Base-by-base conservation (phyloP, 2,888 invertebrate species). In the Zygogramma bicolorata region DNA sequence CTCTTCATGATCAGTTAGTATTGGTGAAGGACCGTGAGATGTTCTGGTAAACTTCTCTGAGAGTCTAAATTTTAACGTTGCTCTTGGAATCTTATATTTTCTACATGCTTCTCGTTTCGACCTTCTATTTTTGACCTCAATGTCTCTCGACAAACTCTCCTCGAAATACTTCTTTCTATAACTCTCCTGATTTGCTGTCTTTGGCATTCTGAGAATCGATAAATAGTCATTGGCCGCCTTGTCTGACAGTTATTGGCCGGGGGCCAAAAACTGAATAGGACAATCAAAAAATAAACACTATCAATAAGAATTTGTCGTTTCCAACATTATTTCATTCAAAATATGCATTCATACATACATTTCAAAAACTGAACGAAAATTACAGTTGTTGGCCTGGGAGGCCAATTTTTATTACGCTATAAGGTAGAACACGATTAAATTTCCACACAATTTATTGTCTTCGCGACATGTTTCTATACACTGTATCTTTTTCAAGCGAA, bases 1-100 rank as follows among this genome's bases (percentile, higher is more conserved):
- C 40, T 61, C 40, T 61, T 61, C 61, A n/a, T 34, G 10, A 34
- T 7, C 40, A 18, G 67, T 75, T 8, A 75, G 68, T 18, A 53
- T 29, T 58, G 75, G 58, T 42, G n/a, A 46, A 22, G 68, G 71
- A 46, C 68, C 71, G 22, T 58, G 58, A 8, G 18, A 38, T 53
- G 46, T 58, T 49, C 73, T 75, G 6, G 7, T 38, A 31, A 73
- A 70, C 38, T 73, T 73, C 4, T 70, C 53, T 31, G 62, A 63
- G 13, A 31, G 40, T 60, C 77, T 38, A 60, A 74, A 77, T 60
- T 75, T 70, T 31, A 71, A 40, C 18, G 70, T 76, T 18, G 1
- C 34, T 20, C 27, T 31, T n/a, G 3, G 15, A 42, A 46, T 46
- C 42, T 46, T 46, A 18, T 46, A 46, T 46, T 46, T 46, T 46